Evolutionary conservation across 2,113 vertebrate genomes (phyloP), one percentile per base, ranked within the genome.

Genomic region (Anhinga rufa): DNA sequence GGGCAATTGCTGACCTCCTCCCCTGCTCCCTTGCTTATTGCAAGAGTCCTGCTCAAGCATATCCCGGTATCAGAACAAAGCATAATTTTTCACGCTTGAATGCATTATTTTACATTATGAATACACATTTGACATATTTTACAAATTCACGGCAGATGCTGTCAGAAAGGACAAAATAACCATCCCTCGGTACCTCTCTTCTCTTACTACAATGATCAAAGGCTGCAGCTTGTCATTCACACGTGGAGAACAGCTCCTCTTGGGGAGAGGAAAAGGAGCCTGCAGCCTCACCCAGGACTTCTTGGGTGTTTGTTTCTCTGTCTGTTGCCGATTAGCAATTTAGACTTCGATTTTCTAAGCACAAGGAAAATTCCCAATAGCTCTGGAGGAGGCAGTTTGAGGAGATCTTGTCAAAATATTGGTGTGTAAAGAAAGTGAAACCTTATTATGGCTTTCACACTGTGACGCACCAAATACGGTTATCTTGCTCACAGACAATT

Each of bases 391-490:
- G 64, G 46, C 74, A 36, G 81, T 51, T 62, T 55, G 61, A 76
- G 82, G 62, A 83, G 85, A 86, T 78, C 69, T 75, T 84, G 88
- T 95, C 96, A 96, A 94, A 97, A 96, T 70, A 88, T 15, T 82
- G 55, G 58, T 10, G 64, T 22, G n/a, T 72, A 32, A 46, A 77
- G 66, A 85, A 86, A 93, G 54, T 9, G 48, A 93, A 92, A 95
- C 52, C 81, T 78, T 93, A 66, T 91, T 92, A 74, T 11, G 57
- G 68, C 54, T 95, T 96, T 86, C 80, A 32, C 31, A 65, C 82
- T 52, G 48, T 0, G 6, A 92, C 66, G 60, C 68, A 85, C 55
- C 51, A 58, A 77, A 57, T 21, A 29, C 2, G 2, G 68, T 76
- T 92, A 64, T 84, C 62, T 90, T 51, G 60, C 69, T 81, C 48